Evolutionary conservation across 2,888 invertebrate species (phyloP).

Genomic region (Nematopogon swammerdamellus): DNA sequence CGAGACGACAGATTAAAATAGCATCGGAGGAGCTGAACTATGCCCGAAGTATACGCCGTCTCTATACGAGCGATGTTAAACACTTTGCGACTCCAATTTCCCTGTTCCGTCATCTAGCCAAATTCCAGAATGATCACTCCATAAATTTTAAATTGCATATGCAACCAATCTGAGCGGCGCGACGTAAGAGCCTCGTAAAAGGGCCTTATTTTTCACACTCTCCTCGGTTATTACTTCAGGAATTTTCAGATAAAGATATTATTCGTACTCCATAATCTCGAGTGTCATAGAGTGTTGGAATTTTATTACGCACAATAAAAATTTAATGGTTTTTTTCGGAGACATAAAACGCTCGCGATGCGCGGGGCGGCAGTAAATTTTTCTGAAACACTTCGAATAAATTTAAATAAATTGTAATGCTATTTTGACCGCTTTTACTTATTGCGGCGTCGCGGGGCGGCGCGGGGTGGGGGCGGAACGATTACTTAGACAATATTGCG

Average conservation of each 20-base stretch:
- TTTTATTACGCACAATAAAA: neutral
- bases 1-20: no score
- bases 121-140: neutral
- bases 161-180: neutral
- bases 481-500: no score
- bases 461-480: no score
- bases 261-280: neutral
- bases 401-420: neutral
- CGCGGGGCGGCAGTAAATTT: neutral
- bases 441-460: no score
- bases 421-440: neutral
- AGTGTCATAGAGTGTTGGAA: neutral
- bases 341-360: neutral
- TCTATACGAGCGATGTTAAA: no score
- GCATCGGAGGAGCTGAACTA: no score
- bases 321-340: neutral
- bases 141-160: neutral
- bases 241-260: neutral
- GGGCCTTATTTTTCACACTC: neutral
- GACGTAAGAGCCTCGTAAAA: neutral
- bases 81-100: no score
- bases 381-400: neutral
- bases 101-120: no score
- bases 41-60: no score
- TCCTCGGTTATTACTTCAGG: neutral